These are phyloP conservation scores for Lymantria dispar DNA, from an alignment of 2,888 invertebrate species.

Conservation along the genomic window DNA sequence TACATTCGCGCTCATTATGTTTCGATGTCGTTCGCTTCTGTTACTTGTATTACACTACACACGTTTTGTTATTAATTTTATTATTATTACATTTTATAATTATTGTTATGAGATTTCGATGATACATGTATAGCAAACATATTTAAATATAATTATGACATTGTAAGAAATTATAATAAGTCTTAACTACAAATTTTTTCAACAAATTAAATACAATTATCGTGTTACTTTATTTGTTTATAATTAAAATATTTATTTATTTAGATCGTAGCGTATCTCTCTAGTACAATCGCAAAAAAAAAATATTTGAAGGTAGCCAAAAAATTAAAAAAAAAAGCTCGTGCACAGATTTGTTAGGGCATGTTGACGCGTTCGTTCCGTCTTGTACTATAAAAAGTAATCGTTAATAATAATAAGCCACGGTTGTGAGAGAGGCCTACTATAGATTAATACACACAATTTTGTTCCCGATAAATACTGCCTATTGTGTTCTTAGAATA, in stretches of 20 bases:
- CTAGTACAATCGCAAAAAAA: constrained; percentile 45
- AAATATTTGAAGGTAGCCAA: constrained; percentile 27
- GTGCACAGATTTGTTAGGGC: constrained; percentile 36
- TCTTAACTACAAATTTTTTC: constrained; percentile 38
- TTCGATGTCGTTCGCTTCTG: constrained; percentile 41
- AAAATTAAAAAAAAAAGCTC: constrained; percentile 16
- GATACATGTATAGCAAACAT: constrained; percentile 41
- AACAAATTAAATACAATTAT: constrained; percentile 31
- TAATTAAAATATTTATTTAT: constrained; percentile 33
- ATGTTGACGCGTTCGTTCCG: constrained; percentile 30
- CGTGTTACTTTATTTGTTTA: constrained; percentile 36
- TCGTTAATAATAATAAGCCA: constrained; percentile 45
- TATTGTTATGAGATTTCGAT: constrained; percentile 40
- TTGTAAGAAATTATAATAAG: constrained; percentile 48
- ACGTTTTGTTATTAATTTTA: constrained; percentile 53
- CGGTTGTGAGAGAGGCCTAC: constrained; percentile 80
- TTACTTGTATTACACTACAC: constrained; percentile 40
- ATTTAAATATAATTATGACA: constrained; percentile 37
- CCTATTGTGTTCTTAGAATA: constrained; percentile 77
- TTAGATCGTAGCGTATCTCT: constrained; percentile 37
- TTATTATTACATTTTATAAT: constrained; percentile 43
- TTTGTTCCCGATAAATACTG: constrained; percentile 65
- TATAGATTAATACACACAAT: constrained; percentile 56
- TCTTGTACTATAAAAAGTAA: constrained; percentile 36
- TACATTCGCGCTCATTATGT: constrained; percentile 12